Percentiles rank a stretch among this genome's conserved stretches.
phyloP scores from a whole-genome alignment of 2,797 vertebrate species.

The Allochrocebus solatus region DNA sequence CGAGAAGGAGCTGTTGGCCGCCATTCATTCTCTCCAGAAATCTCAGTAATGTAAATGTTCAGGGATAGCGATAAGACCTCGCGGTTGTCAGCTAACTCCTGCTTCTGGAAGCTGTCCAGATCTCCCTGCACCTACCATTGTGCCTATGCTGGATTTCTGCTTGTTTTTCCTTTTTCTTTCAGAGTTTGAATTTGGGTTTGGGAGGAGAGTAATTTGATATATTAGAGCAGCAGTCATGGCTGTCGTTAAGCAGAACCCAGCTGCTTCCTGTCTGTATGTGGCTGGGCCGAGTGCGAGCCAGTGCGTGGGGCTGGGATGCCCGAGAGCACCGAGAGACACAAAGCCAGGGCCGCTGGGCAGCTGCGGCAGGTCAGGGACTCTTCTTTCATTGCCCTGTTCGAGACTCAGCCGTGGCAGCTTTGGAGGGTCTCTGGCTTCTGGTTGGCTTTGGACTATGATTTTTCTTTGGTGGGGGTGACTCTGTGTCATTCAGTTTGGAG shows the following conservation, averaged over 20 bases:
- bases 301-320: accelerated
- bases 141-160: background rate
- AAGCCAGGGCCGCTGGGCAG: too few relatives aligned
- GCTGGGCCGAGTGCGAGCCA: background rate
- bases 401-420: background rate
- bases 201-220: background rate
- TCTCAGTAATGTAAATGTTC: slow-evolving; percentile 53
- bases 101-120: background rate
- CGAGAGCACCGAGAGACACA: accelerated
- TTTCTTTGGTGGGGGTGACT: background rate
- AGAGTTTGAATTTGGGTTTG: background rate
- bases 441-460: background rate
- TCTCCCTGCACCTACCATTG: background rate
- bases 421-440: accelerated
- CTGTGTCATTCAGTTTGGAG: background rate
- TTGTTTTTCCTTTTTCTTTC: background rate
- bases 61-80: background rate
- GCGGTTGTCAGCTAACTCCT: background rate
- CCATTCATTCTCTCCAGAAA: slow-evolving; percentile 47
- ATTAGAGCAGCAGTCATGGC: background rate
- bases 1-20: background rate
- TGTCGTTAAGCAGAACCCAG: background rate
- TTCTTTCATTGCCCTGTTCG: background rate
- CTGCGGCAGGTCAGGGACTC: accelerated
- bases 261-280: accelerated